These are phyloP conservation scores for Drosophila helvetica DNA, from an alignment of 2,888 invertebrate genomes.

Conservation along the genomic window DNA sequence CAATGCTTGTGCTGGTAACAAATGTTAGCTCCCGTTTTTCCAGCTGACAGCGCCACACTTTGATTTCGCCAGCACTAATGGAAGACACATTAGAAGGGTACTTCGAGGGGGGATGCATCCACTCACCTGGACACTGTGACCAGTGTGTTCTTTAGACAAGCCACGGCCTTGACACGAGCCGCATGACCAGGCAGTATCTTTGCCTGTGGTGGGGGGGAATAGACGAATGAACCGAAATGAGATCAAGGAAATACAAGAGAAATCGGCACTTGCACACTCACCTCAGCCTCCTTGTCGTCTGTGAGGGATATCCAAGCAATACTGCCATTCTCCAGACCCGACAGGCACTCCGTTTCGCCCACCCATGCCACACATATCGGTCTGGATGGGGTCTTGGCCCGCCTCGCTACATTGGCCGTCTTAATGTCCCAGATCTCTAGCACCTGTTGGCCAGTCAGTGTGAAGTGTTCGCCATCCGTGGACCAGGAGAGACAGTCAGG, in stretches of 20 bases:
- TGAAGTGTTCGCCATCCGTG: slow-evolving; percentile 89
- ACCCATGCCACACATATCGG: slow-evolving; percentile 90
- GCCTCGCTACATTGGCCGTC: slow-evolving; percentile 89
- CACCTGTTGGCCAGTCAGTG: slow-evolving; percentile 88
- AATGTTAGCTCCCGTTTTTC: slow-evolving; percentile 83
- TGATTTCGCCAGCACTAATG: slow-evolving; percentile 89
- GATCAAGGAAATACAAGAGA: not conserved
- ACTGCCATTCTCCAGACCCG: slow-evolving; percentile 91
- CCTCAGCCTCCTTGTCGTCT: slow-evolving; percentile 75
- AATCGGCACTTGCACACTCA: not conserved
- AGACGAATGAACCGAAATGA: too few species aligned
- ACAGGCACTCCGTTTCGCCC: slow-evolving; percentile 86
- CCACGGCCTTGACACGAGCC: slow-evolving; percentile 88
- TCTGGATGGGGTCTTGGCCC: slow-evolving; percentile 88
- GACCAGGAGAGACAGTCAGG: slow-evolving; percentile 88
- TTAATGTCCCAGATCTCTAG: slow-evolving; percentile 93
- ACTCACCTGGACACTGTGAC: slow-evolving; percentile 88
- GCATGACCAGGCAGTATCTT: slow-evolving; percentile 86
- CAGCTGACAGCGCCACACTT: slow-evolving; percentile 86
- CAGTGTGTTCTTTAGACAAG: slow-evolving; percentile 85
- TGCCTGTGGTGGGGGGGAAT: slow-evolving; percentile 26
- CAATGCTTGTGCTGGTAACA: slow-evolving; percentile 86
- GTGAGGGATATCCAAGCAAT: slow-evolving; percentile 86
- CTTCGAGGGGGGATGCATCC: too few species aligned
- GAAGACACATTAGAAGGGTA: too few species aligned